These are phyloP conservation scores for Orthosia incerta DNA, from an alignment of 2,888 invertebrate species.

Conservation along the genomic window DNA sequence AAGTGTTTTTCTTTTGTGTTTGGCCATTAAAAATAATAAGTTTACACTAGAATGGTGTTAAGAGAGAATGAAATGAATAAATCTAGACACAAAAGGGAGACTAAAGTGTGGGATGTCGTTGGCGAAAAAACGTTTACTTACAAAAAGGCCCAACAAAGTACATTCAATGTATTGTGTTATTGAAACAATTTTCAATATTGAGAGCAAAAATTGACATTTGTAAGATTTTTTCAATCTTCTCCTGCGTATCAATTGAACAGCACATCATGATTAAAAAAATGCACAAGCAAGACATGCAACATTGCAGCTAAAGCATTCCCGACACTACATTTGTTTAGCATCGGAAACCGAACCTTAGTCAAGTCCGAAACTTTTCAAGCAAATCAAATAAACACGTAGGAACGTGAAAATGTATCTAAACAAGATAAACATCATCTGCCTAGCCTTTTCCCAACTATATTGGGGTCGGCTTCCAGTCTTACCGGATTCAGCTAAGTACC, in stretches of 20 bases:
- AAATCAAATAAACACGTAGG: neutral
- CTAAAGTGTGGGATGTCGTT: constrained; percentile 8
- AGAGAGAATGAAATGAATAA: constrained; percentile 28
- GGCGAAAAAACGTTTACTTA: neutral
- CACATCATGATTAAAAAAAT: too few relatives aligned
- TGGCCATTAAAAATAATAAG: constrained; percentile 53
- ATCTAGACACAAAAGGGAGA: constrained; percentile 24
- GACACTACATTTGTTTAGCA: neutral
- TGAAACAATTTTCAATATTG: neutral
- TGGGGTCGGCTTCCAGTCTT: too few relatives aligned
- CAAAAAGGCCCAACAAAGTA: neutral
- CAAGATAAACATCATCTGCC: too few relatives aligned
- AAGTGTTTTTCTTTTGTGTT: constrained; percentile 30
- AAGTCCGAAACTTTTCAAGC: neutral
- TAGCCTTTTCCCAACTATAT: too few relatives aligned
- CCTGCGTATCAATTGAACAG: too few relatives aligned
- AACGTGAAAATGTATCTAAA: neutral
- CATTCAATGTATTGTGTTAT: constrained; percentile 2
- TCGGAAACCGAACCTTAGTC: neutral
- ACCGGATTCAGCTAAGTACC: too few relatives aligned
- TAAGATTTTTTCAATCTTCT: neutral
- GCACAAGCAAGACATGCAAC: neutral
- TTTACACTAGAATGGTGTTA: constrained; percentile 46
- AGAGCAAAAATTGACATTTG: neutral
- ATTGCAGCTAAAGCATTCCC: neutral